Evolutionary conservation across 2,797 vertebrate genomes (phyloP).

Genomic region (Pachyuromys duprasi): DNA sequence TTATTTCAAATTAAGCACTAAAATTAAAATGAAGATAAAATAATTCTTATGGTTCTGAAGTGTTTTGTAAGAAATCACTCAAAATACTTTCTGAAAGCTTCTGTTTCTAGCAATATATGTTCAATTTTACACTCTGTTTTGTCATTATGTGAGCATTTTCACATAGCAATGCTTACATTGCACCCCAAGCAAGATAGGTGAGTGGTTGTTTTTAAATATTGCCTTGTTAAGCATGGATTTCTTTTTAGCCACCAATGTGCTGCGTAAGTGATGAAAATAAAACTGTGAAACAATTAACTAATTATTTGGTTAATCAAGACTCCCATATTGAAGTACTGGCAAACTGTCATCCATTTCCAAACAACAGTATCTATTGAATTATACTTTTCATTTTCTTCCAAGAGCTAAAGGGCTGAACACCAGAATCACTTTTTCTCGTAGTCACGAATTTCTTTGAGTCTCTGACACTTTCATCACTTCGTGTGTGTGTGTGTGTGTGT

Average conservation of each 20-base stretch:
- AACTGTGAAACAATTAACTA: neutral
- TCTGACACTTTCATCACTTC: neutral
- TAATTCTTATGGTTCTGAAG: neutral
- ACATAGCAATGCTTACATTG: neutral
- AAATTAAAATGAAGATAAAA: neutral
- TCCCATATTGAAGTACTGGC: neutral
- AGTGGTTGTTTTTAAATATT: neutral
- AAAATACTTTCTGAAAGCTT: neutral
- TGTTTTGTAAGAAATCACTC: neutral
- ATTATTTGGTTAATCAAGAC: neutral
- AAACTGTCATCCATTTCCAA: neutral
- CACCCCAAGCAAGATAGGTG: neutral
- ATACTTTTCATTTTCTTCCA: neutral
- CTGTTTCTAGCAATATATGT: neutral
- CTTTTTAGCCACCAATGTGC: accelerated
- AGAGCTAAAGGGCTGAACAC: too few species aligned
- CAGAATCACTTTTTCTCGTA: neutral
- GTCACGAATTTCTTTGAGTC: neutral
- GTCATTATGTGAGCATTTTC: neutral
- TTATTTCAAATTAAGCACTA: neutral
- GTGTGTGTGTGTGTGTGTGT: too few species aligned
- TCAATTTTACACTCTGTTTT: neutral
- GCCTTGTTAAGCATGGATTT: neutral
- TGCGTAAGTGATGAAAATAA: neutral
- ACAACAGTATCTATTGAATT: neutral